Evolutionary conservation across 2,797 vertebrate species (phyloP), one percentile per base, ranked within the genome.

Genomic region (Oreonectes daqikongensis): DNA sequence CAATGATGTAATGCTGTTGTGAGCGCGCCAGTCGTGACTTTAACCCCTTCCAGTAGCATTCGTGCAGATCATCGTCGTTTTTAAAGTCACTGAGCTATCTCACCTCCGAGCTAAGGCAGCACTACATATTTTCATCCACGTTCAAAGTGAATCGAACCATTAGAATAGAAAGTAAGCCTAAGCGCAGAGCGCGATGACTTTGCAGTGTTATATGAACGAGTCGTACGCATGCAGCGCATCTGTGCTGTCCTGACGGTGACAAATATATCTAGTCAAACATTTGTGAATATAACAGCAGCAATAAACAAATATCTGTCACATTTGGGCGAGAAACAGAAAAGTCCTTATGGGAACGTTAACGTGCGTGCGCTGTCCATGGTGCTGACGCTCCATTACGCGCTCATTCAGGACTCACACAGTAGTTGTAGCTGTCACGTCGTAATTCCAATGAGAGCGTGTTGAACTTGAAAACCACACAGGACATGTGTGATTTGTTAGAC

Each of bases 1-100:
- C 72, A 79, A 86, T 90, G 88, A 90, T 90, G 89, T 89, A 87
- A 90, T 88, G 85, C 77, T 85, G 71, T 55, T 35, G 48, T 61
- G 67, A 68, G 30, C 67, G 55, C n/a, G 55, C 64, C n/a, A 20
- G 24, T 76, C 53, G 64, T 61, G 32, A 68, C 26, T 22, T 71
- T 78, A 80, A 81, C 71, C 42, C 72, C 63, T 83, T 63, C 24
- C 28, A 22, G 6, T 20, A 55, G 35, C 63, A 26, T 1, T 20
- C 3, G n/a, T 10, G 20, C n/a, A 46, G 24, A 35, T 35, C 35
- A 28, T 9, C 15, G 1, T 48, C 17, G 46, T 42, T 64, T n/a
- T 2, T 64, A 26, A 7, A 22, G 48, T 20, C 48, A 52, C n/a
- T 11, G 48, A 20, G n/a, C n/a, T 10, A 11, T 52, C n/a, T 52